Conservation (phyloP, 2,888 invertebrate genomes). For the Trimorus sp. region DNA sequence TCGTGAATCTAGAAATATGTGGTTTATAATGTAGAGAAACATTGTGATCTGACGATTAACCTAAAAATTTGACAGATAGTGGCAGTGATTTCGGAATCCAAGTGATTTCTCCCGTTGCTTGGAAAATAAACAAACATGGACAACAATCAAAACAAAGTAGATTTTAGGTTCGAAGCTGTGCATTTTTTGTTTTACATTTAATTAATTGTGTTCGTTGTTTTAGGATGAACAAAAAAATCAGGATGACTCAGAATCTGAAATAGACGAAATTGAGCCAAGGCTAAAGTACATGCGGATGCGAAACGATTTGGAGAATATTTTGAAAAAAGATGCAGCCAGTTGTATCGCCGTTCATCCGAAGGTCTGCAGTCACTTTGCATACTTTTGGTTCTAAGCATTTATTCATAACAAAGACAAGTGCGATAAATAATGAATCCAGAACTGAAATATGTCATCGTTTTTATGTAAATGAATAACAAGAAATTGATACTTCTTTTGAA, state of each 20-base stretch:
- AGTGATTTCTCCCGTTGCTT: neutral
- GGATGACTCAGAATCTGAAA: conserved; percentile 81
- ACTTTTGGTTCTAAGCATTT: neutral
- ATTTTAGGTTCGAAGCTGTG: conserved; percentile 11
- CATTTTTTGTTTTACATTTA: neutral
- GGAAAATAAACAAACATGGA: conserved; percentile 47
- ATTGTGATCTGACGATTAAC: conserved; percentile 26
- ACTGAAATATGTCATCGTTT: no score
- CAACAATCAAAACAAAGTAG: conserved; percentile 70
- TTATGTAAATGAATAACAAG: no score
- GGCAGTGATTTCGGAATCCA: conserved; percentile 13
- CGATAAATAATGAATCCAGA: no score
- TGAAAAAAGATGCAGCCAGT: conserved; percentile 93
- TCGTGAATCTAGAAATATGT: conserved; percentile 27
- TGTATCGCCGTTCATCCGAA: conserved; percentile 97
- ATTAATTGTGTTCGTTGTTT: conserved; percentile 41
- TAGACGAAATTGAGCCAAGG: conserved; percentile 90
- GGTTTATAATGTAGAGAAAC: conserved; percentile 20
- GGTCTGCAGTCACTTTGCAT: conserved; percentile 80
- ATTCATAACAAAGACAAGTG: neutral
- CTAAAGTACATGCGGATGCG: conserved; percentile 94
- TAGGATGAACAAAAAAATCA: conserved; percentile 77
- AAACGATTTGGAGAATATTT: conserved; percentile 92
- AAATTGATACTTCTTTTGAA: no score
- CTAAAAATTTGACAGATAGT: conserved; percentile 44